Percentiles rank a stretch among this genome's conserved stretches.
Conservation (phyloP, 2,888 invertebrate genomes). For the Laspeyria flexula region DNA sequence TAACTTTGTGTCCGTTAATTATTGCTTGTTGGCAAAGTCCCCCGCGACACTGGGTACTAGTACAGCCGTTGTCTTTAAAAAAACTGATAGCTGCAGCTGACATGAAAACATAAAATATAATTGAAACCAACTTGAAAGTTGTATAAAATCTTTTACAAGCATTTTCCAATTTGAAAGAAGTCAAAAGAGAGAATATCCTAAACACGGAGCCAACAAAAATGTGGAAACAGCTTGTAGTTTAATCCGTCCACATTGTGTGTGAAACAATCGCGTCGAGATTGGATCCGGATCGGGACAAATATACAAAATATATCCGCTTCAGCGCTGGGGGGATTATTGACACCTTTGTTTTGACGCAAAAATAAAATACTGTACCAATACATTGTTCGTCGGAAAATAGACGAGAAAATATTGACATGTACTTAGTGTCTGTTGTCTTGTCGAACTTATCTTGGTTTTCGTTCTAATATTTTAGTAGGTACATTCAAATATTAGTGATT, state of each 20-base stretch:
- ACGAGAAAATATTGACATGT: background rate
- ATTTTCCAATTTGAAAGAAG: too few relatives aligned
- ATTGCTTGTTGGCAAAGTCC: too few relatives aligned
- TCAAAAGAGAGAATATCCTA: slow-evolving; percentile 4
- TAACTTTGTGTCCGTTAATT: too few relatives aligned
- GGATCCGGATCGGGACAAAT: slow-evolving; percentile 38
- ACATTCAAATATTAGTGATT: too few relatives aligned
- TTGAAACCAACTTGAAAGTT: too few relatives aligned
- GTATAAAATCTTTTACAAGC: too few relatives aligned
- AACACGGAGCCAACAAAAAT: slow-evolving; percentile 14
- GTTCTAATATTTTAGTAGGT: background rate
- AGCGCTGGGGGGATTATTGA: slow-evolving; percentile 16
- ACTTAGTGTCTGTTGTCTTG: background rate
- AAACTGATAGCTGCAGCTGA: too few relatives aligned
- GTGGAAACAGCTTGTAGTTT: slow-evolving; percentile 24
- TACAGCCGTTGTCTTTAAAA: too few relatives aligned
- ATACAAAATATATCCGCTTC: slow-evolving; percentile 27
- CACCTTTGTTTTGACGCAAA: slow-evolving; percentile 26
- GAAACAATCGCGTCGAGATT: slow-evolving; percentile 48
- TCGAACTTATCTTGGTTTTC: background rate
- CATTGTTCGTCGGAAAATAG: background rate
- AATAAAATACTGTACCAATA: background rate
- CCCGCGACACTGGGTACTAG: too few relatives aligned
- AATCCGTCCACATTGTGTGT: slow-evolving; percentile 42
- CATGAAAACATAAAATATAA: too few relatives aligned